phyloP scores from a whole-genome alignment of 1,140 invertebrate species.

The Bombus superbus region DNA sequence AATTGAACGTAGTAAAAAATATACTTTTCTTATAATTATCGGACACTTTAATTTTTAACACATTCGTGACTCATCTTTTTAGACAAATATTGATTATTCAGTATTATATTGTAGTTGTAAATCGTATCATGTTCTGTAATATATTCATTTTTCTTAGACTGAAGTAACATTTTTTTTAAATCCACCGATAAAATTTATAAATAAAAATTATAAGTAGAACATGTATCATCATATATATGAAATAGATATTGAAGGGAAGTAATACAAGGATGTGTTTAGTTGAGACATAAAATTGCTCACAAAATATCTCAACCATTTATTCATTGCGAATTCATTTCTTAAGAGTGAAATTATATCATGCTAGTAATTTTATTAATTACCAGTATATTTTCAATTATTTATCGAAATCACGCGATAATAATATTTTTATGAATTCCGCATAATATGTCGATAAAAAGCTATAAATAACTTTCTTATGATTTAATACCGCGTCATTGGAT shows the following conservation, averaged over 20 bases:
- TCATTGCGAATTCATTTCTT: slow-evolving; percentile 68
- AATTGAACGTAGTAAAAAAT: slow-evolving; percentile 16
- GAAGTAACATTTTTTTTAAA: slow-evolving; percentile 9
- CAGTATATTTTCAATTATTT: slow-evolving; percentile 48
- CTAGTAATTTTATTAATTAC: slow-evolving; percentile 61
- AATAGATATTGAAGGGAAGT: background rate
- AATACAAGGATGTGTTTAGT: slow-evolving; percentile 8
- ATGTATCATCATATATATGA: background rate
- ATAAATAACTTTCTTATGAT: slow-evolving; percentile 69
- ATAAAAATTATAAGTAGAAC: background rate
- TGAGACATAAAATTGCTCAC: slow-evolving; percentile 66
- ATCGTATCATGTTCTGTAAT: slow-evolving; percentile 38
- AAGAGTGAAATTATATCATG: slow-evolving; percentile 56
- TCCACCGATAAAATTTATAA: background rate
- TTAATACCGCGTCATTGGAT: slow-evolving; percentile 42
- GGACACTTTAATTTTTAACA: background rate
- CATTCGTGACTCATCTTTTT: slow-evolving; percentile 17
- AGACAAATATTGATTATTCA: slow-evolving; percentile 55
- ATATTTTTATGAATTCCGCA: slow-evolving; percentile 67
- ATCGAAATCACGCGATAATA: slow-evolving; percentile 64
- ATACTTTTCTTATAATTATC: background rate
- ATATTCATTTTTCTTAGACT: slow-evolving; percentile 47
- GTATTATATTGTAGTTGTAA: slow-evolving; percentile 61
- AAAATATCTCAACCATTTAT: slow-evolving; percentile 77
- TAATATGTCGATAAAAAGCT: slow-evolving; percentile 74